Conservation (phyloP, 2,113 vertebrate genomes). For the Lathamus discolor region DNA sequence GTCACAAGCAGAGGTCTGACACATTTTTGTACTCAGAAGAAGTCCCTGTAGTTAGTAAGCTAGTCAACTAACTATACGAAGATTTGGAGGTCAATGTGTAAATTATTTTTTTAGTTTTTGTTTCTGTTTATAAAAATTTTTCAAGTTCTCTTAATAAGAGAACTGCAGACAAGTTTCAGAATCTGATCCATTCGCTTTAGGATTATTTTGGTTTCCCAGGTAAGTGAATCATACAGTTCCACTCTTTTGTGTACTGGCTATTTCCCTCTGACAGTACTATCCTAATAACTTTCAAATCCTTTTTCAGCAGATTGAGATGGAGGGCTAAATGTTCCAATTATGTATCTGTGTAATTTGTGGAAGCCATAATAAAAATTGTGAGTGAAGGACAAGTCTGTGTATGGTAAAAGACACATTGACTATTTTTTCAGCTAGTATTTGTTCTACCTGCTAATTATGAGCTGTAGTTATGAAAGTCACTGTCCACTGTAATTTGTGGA, state of each 20-base stretch:
- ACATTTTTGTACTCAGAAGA: background rate
- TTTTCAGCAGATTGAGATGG: background rate
- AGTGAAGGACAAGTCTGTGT: accelerated
- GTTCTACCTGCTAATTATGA: background rate
- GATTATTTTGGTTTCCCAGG: background rate
- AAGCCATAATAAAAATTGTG: background rate
- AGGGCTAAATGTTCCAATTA: background rate
- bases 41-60: background rate
- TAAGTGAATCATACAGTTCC: background rate
- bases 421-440: background rate
- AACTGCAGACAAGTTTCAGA: background rate
- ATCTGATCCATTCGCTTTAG: background rate
- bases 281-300: background rate
- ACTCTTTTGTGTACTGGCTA: accelerated
- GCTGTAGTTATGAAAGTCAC: background rate
- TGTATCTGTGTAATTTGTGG: background rate
- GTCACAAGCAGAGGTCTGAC: background rate
- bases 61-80: background rate
- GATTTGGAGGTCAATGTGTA: background rate
- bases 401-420: background rate
- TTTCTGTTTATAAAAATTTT: background rate
- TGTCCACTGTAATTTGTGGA: background rate
- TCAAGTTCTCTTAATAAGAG: background rate
- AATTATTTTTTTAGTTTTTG: background rate
- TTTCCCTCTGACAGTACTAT: background rate